These are phyloP conservation scores for Amphilophus citrinellus DNA, from an alignment of 2,113 vertebrate genomes.

Conservation along the genomic window DNA sequence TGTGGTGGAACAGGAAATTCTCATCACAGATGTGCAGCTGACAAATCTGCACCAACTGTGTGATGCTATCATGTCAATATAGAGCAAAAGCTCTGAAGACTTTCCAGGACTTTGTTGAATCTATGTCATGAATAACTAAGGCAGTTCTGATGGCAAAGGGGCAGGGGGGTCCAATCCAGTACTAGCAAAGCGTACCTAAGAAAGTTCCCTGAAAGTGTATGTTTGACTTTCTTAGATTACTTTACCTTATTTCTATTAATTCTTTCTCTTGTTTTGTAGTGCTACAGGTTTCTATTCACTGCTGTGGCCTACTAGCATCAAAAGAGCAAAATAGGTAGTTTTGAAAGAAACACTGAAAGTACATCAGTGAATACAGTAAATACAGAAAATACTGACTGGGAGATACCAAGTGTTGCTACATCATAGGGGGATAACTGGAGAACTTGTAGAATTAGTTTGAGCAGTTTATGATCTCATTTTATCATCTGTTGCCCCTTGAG, in stretches of 20 bases:
- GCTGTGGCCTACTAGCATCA: not conserved
- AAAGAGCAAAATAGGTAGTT: not conserved
- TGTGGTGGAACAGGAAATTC: not conserved
- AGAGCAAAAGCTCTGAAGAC: not conserved
- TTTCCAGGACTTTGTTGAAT: not conserved
- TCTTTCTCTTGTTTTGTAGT: not conserved
- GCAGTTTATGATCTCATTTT: not conserved
- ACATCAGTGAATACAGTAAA: not conserved
- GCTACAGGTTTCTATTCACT: not conserved
- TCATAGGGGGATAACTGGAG: fast-evolving
- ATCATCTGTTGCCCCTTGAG: not conserved
- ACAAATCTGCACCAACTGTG: not conserved
- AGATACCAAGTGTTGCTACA: not conserved
- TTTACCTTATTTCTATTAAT: not conserved
- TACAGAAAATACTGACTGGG: not conserved
- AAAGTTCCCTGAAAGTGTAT: not conserved
- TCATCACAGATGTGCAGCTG: not conserved
- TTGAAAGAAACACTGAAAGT: not conserved
- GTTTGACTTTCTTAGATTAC: not conserved
- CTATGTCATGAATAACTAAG: fast-evolving
- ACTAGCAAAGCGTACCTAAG: no score
- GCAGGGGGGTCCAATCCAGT: no score
- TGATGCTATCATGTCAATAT: not conserved
- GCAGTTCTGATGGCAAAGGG: not conserved
- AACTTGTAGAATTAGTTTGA: not conserved